Evolutionary conservation across 2,888 invertebrate genomes (phyloP), one percentile per base, ranked within the genome.

Genomic region (Strigamia maritima): DNA sequence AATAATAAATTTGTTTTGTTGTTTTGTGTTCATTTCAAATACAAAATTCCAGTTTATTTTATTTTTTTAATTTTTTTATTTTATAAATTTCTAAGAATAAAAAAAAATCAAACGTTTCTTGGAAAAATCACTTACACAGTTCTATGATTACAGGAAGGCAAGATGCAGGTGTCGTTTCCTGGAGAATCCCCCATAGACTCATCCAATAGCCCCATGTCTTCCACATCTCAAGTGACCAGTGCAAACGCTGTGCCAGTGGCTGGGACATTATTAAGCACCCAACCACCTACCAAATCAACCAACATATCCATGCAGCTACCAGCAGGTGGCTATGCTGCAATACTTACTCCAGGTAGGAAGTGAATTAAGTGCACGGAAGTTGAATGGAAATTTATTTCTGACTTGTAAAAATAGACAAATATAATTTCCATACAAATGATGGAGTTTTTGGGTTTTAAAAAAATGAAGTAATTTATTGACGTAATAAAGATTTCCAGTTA

Each of bases 291-390:
- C 14, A 80, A 79, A 74, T n/a, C 78, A n/a, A 49, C 77, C 74
- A 81, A 78, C 77, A 80, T 81, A 24, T 81, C 82, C 75, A 82
- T 82, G 82, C 82, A 83, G 74, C 79, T 82, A 40, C 82, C 82
- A 16, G 44, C 82, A 24, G 82, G 81, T 12, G 65, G 77, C 31
- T 80, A 74, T 70, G 78, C 79, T 22, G 78, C 80, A 14, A 80
- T 80, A 19, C 70, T 80, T 14, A 74, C 80, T 19, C 75, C 78
- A 80, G 79, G 80, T 80, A 65, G 26, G 65, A 65, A 24, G 26
- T 65, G 65, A 65, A 65, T 65, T 65, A 10, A 60, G 54, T n/a
- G 65, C 65, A 65, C 8, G 26, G 65, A 65, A 22, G 40, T 40
- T 40, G 40, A 40, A 40, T 40, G 40, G 40, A 40, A 40, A 40